phyloP scores from a whole-genome alignment of 2,797 vertebrate species.

The Rhinella marina region DNA sequence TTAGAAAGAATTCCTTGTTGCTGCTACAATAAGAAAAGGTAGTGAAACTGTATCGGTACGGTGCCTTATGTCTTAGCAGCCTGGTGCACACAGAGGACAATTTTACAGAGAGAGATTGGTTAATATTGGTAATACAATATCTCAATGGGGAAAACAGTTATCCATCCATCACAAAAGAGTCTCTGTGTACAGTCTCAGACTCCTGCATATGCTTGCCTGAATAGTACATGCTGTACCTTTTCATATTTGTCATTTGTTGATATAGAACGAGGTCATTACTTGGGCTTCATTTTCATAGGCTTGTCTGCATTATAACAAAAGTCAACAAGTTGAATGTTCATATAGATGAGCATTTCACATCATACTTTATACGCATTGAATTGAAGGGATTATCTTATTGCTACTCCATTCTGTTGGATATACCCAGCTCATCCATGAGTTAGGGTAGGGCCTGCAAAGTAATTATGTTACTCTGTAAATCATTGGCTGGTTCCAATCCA shows the following conservation, averaged over 20 bases:
- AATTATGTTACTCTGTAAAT: no score
- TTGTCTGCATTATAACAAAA: background rate
- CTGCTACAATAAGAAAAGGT: conserved; percentile 21
- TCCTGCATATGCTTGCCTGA: conserved; percentile 37
- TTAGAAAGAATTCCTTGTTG: conserved; percentile 42
- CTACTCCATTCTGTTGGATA: no score
- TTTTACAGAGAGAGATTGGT: conserved; percentile 45
- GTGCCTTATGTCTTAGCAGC: conserved; percentile 14
- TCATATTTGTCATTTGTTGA: conserved; percentile 53
- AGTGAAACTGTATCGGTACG: conserved; percentile 30
- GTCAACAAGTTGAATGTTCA: background rate
- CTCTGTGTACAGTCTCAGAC: conserved; percentile 38
- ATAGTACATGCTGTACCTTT: conserved; percentile 44
- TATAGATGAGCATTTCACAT: background rate
- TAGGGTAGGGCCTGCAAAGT: no score
- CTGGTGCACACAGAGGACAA: conserved; percentile 21
- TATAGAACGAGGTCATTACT: conserved; percentile 42
- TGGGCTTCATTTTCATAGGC: conserved; percentile 16
- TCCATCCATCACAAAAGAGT: conserved; percentile 43
- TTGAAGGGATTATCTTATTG: no score
- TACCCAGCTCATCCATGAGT: no score
- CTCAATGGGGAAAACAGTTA: conserved; percentile 45
- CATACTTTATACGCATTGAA: background rate
- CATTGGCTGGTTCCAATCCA: no score
- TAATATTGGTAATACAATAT: conserved; percentile 58